phyloP scores from a whole-genome alignment of 2,797 vertebrate genomes.

The Morelia viridis region DNA sequence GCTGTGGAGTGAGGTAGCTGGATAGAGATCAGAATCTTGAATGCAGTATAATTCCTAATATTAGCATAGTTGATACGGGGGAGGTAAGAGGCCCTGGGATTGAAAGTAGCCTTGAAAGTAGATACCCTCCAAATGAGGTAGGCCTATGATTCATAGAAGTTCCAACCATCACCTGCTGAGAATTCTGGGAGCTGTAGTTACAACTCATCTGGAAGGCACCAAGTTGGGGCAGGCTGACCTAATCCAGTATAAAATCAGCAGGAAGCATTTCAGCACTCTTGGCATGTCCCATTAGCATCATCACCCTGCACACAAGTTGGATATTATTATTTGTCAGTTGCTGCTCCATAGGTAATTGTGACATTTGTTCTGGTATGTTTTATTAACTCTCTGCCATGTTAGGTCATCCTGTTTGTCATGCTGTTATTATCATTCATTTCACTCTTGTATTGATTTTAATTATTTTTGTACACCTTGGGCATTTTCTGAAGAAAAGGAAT shows the following conservation, averaged over 20 bases:
- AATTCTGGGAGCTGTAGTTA: neutral
- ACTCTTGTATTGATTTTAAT: neutral
- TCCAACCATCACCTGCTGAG: neutral
- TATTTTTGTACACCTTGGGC: neutral
- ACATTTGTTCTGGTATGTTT: constrained; percentile 1
- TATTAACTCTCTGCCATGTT: neutral
- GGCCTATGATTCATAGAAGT: neutral
- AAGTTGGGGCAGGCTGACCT: neutral
- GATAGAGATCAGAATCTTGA: neutral
- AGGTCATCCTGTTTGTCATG: neutral
- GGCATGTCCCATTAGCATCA: neutral
- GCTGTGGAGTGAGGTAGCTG: neutral
- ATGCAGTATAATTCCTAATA: neutral
- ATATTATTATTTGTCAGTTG: neutral
- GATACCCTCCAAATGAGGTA: neutral
- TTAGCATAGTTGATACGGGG: neutral
- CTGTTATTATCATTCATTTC: neutral
- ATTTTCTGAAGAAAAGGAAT: neutral
- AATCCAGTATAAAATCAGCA: neutral
- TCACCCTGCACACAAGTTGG: neutral
- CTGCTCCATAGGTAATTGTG: neutral
- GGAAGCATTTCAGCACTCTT: neutral
- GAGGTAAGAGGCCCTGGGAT: neutral
- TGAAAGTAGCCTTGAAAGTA: neutral
- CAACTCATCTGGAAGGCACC: neutral